Base-by-base conservation (phyloP, 2,888 invertebrate species). In the Agrilus cyanescens region DNA sequence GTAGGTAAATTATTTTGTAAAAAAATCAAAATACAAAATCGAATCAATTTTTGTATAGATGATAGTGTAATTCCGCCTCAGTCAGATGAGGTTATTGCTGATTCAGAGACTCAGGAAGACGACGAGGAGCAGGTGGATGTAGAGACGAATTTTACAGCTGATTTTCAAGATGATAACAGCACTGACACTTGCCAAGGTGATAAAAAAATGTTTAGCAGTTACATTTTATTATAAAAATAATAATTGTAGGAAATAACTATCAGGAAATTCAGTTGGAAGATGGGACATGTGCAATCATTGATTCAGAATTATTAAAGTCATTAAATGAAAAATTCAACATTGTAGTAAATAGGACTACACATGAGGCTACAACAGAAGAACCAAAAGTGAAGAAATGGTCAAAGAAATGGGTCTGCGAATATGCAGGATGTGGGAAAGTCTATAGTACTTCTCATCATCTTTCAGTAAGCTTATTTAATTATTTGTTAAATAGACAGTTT, bases 391-490 rank as follows among this genome's bases (percentile, higher is more conserved):
- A 12, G 12, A 55, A 53, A 40, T 54, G 60, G 45, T 58, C 58
- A 37, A 66, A 65, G 46, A 53, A 58, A 31, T 62, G 65, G 57
- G 60, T 62, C 30, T 74, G 73, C 47, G 59, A 63, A 7, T 63
- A 67, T 49, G 63, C 66, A 42, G 69, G 69, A 29, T 73, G 73
- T 53, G 59, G 62, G 2, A 72, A 73, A 57, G 59, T 64, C 32
- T 74, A 71, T 48, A 66, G 68, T 7, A 69, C 71, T 3, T 59
- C 66, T 2, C 68, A 73, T 57, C 72, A 72, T 58, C 61, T 74
- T 39, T 68, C 69, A 55, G 73, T 72, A 57, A 54, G 48, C 45
- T 36, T 37, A 33, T 45, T 36, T n/a, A 30, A 13, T 32, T n/a
- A 20, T n/a, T 12, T 38, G 34, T 39, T 39, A 8, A 30, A n/a